phyloP scores from a whole-genome alignment of 1,140 invertebrate genomes.

The Temnothorax curvispinosus region DNA sequence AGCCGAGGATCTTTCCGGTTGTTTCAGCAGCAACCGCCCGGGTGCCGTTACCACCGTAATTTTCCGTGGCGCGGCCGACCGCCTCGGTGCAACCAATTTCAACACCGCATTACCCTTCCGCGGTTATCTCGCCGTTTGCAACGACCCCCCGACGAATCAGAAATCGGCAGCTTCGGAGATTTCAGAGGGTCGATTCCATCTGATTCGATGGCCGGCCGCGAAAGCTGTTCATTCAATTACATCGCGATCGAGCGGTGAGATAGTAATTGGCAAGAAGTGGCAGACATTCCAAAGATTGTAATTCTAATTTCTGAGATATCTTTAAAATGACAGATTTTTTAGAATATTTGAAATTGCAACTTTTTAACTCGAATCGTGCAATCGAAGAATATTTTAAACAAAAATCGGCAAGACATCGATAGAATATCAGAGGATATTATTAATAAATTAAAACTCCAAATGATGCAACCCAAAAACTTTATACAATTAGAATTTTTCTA shows the following conservation, averaged over 20 bases:
- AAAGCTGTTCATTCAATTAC: slow-evolving; percentile 20
- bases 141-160: not conserved
- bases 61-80: slow-evolving; percentile 16
- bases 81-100: slow-evolving; percentile 52
- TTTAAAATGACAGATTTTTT: not conserved
- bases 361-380: not conserved
- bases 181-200: not conserved
- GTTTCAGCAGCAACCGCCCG: slow-evolving; percentile 24
- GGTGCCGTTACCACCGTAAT: slow-evolving; percentile 53
- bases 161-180: slow-evolving; percentile 18
- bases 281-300: not conserved
- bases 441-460: not conserved
- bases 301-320: not conserved
- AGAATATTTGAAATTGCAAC: not conserved
- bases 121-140: slow-evolving; percentile 39
- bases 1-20: slow-evolving; percentile 52
- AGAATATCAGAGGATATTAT: not conserved
- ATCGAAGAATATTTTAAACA: not conserved
- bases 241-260: not conserved
- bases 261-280: not conserved
- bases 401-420: not conserved
- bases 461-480: not conserved
- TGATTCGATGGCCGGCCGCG: not conserved
- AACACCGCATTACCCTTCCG: slow-evolving; percentile 40
- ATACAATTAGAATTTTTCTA: not conserved